Evolutionary conservation across 2,113 vertebrate genomes (phyloP), one percentile per base, ranked within the genome.

Genomic region (Alethe diademata): DNA sequence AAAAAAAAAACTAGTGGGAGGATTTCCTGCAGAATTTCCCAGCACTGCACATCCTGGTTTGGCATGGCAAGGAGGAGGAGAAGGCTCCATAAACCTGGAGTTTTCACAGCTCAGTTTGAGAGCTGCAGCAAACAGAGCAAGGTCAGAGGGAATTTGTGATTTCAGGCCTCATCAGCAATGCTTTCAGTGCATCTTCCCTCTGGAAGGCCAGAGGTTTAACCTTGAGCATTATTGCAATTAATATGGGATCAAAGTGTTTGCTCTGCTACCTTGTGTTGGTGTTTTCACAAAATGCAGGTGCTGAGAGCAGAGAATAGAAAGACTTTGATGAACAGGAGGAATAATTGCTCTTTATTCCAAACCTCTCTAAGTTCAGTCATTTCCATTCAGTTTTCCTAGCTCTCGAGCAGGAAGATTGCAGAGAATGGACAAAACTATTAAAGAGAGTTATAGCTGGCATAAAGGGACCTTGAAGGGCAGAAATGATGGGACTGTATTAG

Each of bases 391-490:
- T 88, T 91, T 95, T 48, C 74, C 74, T 42, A 60, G 53, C 47
- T 83, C 51, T 56, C 12, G 26, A 91, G 69, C 8, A 40, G 65
- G 71, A 75, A 92, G 88, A 93, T 53, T n/a, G 47, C 73, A 75
- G 83, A 73, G 95, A 96, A 78, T 61, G 70, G 83, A 79, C 87
- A 82, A 36, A 86, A 69, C 58, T 91, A 78, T 95, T 91, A 93
- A 91, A 90, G 64, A 90, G 84, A 94, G 75, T 91, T 90, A 92
- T 61, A 61, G 67, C 28, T 79, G 89, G 35, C 35, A 72, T 64
- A 82, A 96, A 88, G 8, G 10, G 71, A 23, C 75, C 48, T 93
- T 36, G 5, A 10, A 95, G 92, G 84, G 94, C 66, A 78, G 66
- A 45, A 86, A 31, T 53, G 35, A 48, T 66, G 79, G 53, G 62